Evolutionary conservation across 2,113 vertebrate genomes (phyloP), one percentile per base, ranked within the genome.

Genomic region (Prinia subflava): DNA sequence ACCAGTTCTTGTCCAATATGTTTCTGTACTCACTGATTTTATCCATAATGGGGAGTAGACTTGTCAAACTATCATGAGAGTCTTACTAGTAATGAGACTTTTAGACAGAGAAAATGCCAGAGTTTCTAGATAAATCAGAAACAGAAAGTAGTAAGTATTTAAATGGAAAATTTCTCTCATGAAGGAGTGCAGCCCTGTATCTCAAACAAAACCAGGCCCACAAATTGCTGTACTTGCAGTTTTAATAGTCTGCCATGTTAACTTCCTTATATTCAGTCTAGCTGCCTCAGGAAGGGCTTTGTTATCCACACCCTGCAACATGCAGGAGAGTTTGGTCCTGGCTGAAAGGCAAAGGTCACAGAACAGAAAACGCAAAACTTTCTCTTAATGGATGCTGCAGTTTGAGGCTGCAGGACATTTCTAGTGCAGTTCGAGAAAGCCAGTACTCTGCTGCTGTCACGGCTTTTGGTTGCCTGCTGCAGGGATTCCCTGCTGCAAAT

Each of bases 71-170:
- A 89, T 33, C 86, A 67, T 64, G 23, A 77, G 10, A 90, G 18
- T 73, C 69, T 84, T 94, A 64, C 70, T 91, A 41, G 77, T 91
- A 97, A 92, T 71, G 47, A 94, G 65, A 71, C 56, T 75, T 92
- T 64, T 89, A 92, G 86, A 78, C 77, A 89, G 60, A 84, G 37
- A 89, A 79, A 82, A 82, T 62, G 49, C 37, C 91, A 79, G 28
- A 84, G 62, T 69, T 91, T 65, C 78, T 53, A 73, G 53, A 71
- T 74, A 86, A 92, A 96, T 92, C 28, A 28, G 83, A 91, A 95
- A 76, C 53, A 88, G 59, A 92, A 89, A 87, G 20, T 69, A 64
- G 17, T 68, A 86, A 56, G 49, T 63, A 68, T 46, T 86, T n/a
- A 39, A 24, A 79, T 15, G 55, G 63, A 92, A 92, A 86, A 68